phyloP scores from a whole-genome alignment of 2,797 vertebrate genomes.

The Phrynocephalus vlangalii region DNA sequence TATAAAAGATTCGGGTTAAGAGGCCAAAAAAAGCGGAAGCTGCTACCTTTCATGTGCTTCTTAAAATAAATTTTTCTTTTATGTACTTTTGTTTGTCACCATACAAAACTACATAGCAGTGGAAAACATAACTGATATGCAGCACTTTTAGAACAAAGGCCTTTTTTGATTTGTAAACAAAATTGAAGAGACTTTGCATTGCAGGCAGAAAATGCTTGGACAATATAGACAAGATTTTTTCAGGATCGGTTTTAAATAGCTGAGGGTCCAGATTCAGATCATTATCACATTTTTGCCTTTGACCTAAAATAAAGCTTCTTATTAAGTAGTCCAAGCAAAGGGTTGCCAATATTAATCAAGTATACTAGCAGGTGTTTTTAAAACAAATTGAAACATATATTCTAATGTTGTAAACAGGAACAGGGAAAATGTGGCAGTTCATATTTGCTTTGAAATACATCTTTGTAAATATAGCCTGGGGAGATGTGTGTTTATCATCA shows the following conservation, averaged over 20 bases:
- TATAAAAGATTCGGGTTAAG: background rate
- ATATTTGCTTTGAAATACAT: conserved; percentile 35
- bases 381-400: conserved; percentile 26
- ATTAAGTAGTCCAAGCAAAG: conserved; percentile 31
- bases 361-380: background rate
- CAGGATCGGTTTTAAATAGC: conserved; percentile 48
- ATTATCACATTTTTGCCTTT: conserved; percentile 65
- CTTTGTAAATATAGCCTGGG: conserved; percentile 41
- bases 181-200: conserved; percentile 46
- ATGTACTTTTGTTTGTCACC: background rate
- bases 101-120: background rate
- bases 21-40: background rate
- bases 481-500: conserved; percentile 40
- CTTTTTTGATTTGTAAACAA: background rate
- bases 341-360: background rate
- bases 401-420: conserved; percentile 34
- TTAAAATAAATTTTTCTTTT: background rate
- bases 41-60: background rate
- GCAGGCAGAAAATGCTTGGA: conserved; percentile 24
- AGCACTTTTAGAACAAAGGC: conserved; percentile 49
- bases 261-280: conserved; percentile 38
- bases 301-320: conserved; percentile 16
- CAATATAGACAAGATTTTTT: conserved; percentile 52
- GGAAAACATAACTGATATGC: conserved; percentile 31
- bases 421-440: conserved; percentile 25